These are phyloP conservation scores for Percopsis transmontana DNA, from an alignment of 2,113 vertebrate genomes.

Conservation along the genomic window DNA sequence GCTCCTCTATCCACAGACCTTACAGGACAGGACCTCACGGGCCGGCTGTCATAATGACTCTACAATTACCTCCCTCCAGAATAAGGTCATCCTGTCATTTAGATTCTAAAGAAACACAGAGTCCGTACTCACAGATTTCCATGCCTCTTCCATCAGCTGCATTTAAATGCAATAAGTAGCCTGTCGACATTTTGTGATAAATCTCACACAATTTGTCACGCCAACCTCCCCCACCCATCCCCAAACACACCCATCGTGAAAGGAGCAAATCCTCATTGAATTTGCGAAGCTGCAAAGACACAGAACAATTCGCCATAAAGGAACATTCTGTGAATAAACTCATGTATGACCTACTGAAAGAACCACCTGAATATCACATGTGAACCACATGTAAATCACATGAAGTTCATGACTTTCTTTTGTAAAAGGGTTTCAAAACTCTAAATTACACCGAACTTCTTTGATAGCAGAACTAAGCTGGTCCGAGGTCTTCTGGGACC, in stretches of 20 bases:
- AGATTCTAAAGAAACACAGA: slow-evolving; percentile 29
- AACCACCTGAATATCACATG: too few relatives aligned
- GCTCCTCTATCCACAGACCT: slow-evolving; percentile 51
- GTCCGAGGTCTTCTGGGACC: slow-evolving; percentile 40
- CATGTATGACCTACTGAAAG: too few relatives aligned
- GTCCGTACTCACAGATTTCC: neutral
- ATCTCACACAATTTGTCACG: slow-evolving; percentile 9
- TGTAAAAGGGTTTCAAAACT: neutral
- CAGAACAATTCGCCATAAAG: too few relatives aligned
- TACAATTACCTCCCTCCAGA: slow-evolving; percentile 50
- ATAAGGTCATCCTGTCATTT: slow-evolving; percentile 54
- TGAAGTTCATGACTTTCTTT: too few relatives aligned
- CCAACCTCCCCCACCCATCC: slow-evolving; percentile 3
- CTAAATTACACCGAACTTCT: slow-evolving; percentile 21
- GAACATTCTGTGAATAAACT: neutral
- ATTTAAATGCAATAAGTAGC: slow-evolving; percentile 1
- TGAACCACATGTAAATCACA: too few relatives aligned
- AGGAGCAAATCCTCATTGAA: neutral
- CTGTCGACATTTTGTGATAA: neutral
- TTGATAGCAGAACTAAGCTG: slow-evolving; percentile 41
- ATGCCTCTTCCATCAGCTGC: neutral
- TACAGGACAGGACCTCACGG: slow-evolving; percentile 58
- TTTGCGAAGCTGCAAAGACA: slow-evolving; percentile 2
- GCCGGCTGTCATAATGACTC: slow-evolving; percentile 46
- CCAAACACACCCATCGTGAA: slow-evolving; percentile 7